Evolutionary conservation across 2,888 invertebrate species (phyloP).

Genomic region (Pyrrhosoma nymphula): DNA sequence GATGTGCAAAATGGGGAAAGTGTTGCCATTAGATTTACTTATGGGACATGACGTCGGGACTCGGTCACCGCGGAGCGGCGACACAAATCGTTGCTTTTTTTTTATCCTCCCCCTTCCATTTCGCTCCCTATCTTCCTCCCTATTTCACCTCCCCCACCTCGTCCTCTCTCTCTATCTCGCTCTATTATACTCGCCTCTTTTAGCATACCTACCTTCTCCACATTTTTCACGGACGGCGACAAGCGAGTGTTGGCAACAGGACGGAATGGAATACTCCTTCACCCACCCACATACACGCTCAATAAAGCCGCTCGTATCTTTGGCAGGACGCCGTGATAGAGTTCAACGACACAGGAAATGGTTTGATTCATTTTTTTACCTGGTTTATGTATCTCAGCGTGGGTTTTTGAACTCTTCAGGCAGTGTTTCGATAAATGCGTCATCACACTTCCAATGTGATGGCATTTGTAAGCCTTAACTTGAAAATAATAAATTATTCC

Average conservation of each 20-base stretch:
- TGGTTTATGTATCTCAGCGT: no score
- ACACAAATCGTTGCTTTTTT: not conserved
- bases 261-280: not conserved
- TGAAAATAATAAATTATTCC: no score
- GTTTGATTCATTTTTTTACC: not conserved
- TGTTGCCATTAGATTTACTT: conserved; percentile 52
- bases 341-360: not conserved
- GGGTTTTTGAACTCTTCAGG: no score
- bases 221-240: not conserved
- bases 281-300: not conserved
- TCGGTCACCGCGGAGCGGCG: conserved; percentile 7
- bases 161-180: not conserved
- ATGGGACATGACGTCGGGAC: conserved; percentile 36
- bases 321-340: not conserved
- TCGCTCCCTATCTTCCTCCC: not conserved
- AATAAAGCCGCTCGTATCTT: not conserved
- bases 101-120: not conserved
- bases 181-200: not conserved
- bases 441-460: no score
- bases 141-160: not conserved
- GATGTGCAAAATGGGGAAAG: conserved; percentile 10
- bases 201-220: not conserved
- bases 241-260: not conserved
- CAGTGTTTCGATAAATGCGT: no score
- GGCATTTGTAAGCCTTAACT: no score